These are phyloP conservation scores for Drosophila rufa DNA, from an alignment of 1,140 invertebrate genomes.

Conservation along the genomic window DNA sequence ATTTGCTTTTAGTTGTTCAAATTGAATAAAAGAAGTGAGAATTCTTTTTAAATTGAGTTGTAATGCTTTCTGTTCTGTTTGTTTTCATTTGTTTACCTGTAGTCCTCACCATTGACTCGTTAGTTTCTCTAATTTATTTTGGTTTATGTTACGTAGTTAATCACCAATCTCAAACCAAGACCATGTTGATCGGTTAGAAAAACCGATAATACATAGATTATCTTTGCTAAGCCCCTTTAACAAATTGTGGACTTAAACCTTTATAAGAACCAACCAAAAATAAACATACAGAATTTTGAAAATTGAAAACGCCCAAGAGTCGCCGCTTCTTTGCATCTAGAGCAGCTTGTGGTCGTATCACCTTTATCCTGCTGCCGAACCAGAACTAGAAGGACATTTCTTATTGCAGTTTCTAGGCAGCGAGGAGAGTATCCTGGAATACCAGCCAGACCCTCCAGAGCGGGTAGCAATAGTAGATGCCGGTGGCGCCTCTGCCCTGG, in stretches of 20 bases:
- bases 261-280: slow-evolving; percentile 61
- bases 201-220: slow-evolving; percentile 18
- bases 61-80: slow-evolving; percentile 17
- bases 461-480: neutral
- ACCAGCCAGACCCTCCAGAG: slow-evolving; percentile 62
- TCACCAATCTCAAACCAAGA: slow-evolving; percentile 17
- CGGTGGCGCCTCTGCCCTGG: neutral
- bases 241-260: slow-evolving; percentile 68
- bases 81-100: slow-evolving; percentile 23
- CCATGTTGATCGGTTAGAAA: slow-evolving; percentile 19
- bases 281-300: slow-evolving; percentile 61
- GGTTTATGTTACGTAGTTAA: slow-evolving; percentile 2
- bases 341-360: slow-evolving; percentile 6
- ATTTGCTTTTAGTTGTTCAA: slow-evolving; percentile 78
- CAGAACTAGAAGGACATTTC: slow-evolving; percentile 15
- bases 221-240: slow-evolving; percentile 55
- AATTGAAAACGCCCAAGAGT: slow-evolving; percentile 20
- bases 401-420: slow-evolving; percentile 89
- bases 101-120: too few species aligned
- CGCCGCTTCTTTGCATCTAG: slow-evolving; percentile 42
- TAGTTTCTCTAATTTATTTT: slow-evolving; percentile 9
- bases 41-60: slow-evolving; percentile 52
- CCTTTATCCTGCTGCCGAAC: neutral
- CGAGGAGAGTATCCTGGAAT: slow-evolving; percentile 88
- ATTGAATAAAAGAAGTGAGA: slow-evolving; percentile 62